These are phyloP conservation scores for Sarcophaga subvicina DNA, from an alignment of 2,888 invertebrate species.

Conservation along the genomic window DNA sequence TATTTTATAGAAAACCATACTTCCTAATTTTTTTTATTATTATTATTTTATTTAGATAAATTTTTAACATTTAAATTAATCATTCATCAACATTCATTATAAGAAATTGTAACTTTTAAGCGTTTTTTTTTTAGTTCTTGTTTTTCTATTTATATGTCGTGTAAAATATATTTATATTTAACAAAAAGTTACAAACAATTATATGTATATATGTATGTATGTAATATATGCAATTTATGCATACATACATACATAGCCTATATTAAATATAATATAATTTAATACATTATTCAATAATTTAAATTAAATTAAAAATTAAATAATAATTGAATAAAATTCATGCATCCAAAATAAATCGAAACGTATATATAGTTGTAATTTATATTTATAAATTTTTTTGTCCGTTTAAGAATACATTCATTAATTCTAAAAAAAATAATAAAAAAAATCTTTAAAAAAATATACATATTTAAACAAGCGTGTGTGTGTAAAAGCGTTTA, in stretches of 20 bases:
- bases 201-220: slow-evolving; percentile 24
- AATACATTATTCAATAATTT: slow-evolving; percentile 25
- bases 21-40: slow-evolving; percentile 38
- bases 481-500: no score
- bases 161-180: slow-evolving; percentile 3
- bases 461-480: background rate
- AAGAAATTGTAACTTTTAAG: slow-evolving; percentile 16
- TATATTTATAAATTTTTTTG: slow-evolving; percentile 39
- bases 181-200: background rate
- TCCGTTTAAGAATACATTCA: slow-evolving; percentile 26
- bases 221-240: background rate
- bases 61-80: slow-evolving; percentile 15
- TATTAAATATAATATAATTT: slow-evolving; percentile 14
- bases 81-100: slow-evolving; percentile 6
- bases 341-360: slow-evolving; percentile 30
- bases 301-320: slow-evolving; percentile 36
- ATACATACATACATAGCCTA: background rate
- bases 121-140: slow-evolving; percentile 1
- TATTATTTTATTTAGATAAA: slow-evolving; percentile 42
- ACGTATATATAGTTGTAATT: slow-evolving; percentile 35
- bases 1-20: slow-evolving; percentile 26
- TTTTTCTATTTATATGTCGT: slow-evolving; percentile 1
- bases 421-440: slow-evolving; percentile 14
- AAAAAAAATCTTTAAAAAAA: slow-evolving; percentile 1
- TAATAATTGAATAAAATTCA: slow-evolving; percentile 28